Base-by-base conservation (phyloP, 2,113 vertebrate genomes). In the Nematolebias whitei region DNA sequence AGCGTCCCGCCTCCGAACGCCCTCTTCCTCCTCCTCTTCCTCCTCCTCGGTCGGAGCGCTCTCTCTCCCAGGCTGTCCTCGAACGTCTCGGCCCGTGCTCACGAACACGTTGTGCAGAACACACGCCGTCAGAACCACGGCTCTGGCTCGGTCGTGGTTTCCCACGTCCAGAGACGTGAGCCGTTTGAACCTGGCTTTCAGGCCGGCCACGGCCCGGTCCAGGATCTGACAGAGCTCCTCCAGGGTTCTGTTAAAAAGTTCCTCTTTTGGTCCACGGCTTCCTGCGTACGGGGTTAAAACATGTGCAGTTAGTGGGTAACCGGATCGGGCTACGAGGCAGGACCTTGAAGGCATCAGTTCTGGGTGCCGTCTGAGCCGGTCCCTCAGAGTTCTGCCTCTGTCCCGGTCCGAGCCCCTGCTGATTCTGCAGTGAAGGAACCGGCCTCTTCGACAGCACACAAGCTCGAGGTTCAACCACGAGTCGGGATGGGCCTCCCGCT, bases 401-500 rank as follows among this genome's bases (percentile, higher is more conserved):
- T 88, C 84, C 38, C 23, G 2, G 3, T 85, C 86, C 2, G 89
- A 90, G 2, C 86, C 90, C 60, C 44, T 78, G 19, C 78, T 84
- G 75, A 92, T 53, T 11, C 57, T 69, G 68, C 91, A 93, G 84
- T 92, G 85, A 1, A 92, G 63, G 62, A 93, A 85, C 1, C 77
- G 78, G 11, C 91, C 90, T 1, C 67, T 54, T 0, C 39, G 14
- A 59, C 89, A 74, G n/a, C 90, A 92, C 2, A 87, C 63, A 1
- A 93, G 78, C 66, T 93, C 86, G n/a, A 93, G 67, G 63, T 74
- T 89, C 14, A 93, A 71, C 87, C 90, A 93, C 6, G 90, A 88
- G 80, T 90, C 89, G 0, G 78, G 86, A 20, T 83, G 81, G 2
- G 66, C 74, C 32, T 84, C 84, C 55, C 55, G 83, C 64, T 80